Percentiles rank a stretch among this genome's conserved stretches.
phyloP scores from a whole-genome alignment of 2,888 invertebrate species.

The Orthonevra nobilis region DNA sequence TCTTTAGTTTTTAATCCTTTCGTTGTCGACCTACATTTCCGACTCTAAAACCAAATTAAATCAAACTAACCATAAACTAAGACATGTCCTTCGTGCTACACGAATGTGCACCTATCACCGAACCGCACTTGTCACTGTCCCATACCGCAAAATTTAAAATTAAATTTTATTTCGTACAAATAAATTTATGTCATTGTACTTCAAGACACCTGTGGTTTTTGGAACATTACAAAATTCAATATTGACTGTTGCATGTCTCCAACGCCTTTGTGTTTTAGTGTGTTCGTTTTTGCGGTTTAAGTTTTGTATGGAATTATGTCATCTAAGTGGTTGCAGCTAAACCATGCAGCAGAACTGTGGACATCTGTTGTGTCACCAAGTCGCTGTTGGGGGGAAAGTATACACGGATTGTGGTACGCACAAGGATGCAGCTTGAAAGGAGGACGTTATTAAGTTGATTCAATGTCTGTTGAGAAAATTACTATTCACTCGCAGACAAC shows the following conservation, averaged over 20 bases:
- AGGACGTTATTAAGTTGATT: constrained; percentile 36
- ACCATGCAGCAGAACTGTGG: constrained; percentile 2
- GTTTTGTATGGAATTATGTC: constrained; percentile 39
- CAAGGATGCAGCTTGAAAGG: constrained; percentile 19
- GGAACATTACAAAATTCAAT: neutral
- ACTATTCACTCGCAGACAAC: neutral
- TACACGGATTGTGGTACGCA: constrained; percentile 13
- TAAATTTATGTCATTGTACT: neutral
- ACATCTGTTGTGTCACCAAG: constrained; percentile 32
- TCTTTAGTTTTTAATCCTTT: too few species aligned
- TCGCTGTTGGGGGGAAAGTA: constrained; percentile 36
- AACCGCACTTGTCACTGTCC: neutral
- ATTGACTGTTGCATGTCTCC: constrained; percentile 22
- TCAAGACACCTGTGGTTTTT: constrained; percentile 41
- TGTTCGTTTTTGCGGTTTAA: constrained; percentile 35
- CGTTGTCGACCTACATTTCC: too few species aligned
- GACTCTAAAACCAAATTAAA: too few species aligned
- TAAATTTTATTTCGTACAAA: neutral
- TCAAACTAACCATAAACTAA: neutral
- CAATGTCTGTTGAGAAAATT: constrained; percentile 16
- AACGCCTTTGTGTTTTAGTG: constrained; percentile 34
- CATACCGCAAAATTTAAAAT: constrained; percentile 3
- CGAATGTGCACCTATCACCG: too few species aligned
- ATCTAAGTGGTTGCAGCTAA: constrained; percentile 38
- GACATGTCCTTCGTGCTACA: constrained; percentile 1